Percentiles rank a stretch among this genome's conserved stretches.
These are phyloP conservation scores for Kradibia gibbosae DNA, from an alignment of 1,140 invertebrate genomes.

Conservation along the genomic window DNA sequence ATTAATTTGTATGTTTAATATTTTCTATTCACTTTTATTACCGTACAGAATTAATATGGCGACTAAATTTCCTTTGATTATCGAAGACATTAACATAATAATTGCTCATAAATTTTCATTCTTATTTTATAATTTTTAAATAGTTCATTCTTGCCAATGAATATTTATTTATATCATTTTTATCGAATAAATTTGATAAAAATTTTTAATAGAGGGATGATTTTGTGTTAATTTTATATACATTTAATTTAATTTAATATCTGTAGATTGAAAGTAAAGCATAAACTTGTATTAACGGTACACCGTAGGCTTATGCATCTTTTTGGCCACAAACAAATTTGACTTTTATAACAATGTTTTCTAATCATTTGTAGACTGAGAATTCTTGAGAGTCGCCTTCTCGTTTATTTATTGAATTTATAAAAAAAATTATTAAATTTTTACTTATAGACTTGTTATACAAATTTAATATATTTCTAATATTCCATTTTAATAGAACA, in stretches of 20 bases:
- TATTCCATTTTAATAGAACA: background rate
- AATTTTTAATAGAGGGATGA: too few species aligned
- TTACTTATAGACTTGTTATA: too few species aligned
- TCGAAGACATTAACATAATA: slow-evolving; percentile 37
- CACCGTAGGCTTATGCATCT: background rate
- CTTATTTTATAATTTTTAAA: slow-evolving; percentile 15
- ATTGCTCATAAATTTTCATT: background rate
- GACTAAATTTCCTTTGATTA: background rate
- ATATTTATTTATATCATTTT: slow-evolving; percentile 2
- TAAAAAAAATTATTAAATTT: too few species aligned
- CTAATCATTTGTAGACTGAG: background rate
- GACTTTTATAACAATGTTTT: background rate
- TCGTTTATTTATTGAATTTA: too few species aligned
- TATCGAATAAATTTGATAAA: too few species aligned
- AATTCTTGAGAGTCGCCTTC: background rate
- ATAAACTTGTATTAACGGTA: background rate
- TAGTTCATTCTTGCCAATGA: background rate
- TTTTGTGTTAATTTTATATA: too few species aligned
- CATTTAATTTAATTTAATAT: background rate
- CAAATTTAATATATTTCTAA: background rate
- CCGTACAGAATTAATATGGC: background rate
- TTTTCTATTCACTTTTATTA: slow-evolving; percentile 42
- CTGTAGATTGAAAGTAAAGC: background rate
- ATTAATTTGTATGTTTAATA: slow-evolving; percentile 21
- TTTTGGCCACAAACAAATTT: background rate